phyloP scores from a whole-genome alignment of 2,797 vertebrate genomes.

The Helostoma temminkii region DNA sequence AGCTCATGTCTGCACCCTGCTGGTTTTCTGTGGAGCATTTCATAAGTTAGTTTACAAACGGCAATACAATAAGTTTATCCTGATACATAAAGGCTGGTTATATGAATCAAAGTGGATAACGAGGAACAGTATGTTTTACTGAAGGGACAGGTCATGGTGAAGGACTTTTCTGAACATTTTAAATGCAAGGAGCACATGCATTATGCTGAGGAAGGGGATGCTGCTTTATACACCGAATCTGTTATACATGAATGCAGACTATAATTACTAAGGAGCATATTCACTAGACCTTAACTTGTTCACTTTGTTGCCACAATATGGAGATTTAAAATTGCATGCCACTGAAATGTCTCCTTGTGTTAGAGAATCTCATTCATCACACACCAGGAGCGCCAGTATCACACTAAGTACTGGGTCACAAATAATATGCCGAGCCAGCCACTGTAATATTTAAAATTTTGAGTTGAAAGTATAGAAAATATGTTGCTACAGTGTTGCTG shows the following conservation, averaged over 20 bases:
- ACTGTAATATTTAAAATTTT: conserved; percentile 24
- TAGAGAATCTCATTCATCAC: conserved; percentile 73
- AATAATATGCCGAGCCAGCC: conserved; percentile 50
- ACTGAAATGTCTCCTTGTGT: conserved; percentile 68
- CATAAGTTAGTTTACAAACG: conserved; percentile 29
- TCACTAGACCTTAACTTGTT: conserved; percentile 69
- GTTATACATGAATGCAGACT: conserved; percentile 58
- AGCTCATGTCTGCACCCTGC: conserved; percentile 92
- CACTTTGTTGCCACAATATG: conserved; percentile 72
- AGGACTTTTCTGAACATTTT: background rate
- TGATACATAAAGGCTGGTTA: conserved; percentile 1
- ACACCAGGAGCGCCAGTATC: conserved; percentile 48
- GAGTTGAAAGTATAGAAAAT: conserved; percentile 5
- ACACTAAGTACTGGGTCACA: conserved; percentile 60
- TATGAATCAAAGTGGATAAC: conserved; percentile 13
- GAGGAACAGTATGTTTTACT: conserved; percentile 18
- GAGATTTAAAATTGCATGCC: conserved; percentile 70
- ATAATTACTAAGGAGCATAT: conserved; percentile 73
- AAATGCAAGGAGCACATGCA: conserved; percentile 30
- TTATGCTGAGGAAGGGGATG: conserved; percentile 11
- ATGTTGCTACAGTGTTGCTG: conserved; percentile 20
- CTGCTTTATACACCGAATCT: conserved; percentile 57
- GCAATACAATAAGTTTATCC: conserved; percentile 12
- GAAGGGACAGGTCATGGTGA: conserved; percentile 3
- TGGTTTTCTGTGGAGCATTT: conserved; percentile 79